phyloP scores from a whole-genome alignment of 2,797 vertebrate genomes.

The Saxicola maurus region DNA sequence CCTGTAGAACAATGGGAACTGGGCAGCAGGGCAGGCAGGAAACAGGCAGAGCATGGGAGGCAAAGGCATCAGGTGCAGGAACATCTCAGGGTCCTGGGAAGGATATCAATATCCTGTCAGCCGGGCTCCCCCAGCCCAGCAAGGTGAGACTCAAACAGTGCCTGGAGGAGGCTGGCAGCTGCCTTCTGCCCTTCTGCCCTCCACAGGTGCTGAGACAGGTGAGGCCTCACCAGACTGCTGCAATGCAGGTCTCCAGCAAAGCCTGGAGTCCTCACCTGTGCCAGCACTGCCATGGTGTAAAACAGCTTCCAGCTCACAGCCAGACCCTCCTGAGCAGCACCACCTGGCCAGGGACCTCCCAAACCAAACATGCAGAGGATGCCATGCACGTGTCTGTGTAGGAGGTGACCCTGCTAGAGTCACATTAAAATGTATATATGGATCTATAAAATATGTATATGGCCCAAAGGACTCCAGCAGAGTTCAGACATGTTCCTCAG shows the following conservation, averaged over 20 bases:
- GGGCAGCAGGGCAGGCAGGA: not conserved
- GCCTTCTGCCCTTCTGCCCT: not conserved
- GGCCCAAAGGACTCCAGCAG: conserved; percentile 88
- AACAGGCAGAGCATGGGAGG: accelerated
- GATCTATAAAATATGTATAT: not conserved
- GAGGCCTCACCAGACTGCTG: not conserved
- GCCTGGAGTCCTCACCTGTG: not conserved
- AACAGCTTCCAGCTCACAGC: not conserved
- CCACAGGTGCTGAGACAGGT: not conserved
- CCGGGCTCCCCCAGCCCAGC: accelerated
- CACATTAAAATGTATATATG: accelerated
- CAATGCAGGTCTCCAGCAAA: not conserved
- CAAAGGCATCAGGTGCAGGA: not conserved
- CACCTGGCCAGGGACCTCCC: not conserved
- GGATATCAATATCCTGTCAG: not conserved
- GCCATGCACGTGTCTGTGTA: accelerated
- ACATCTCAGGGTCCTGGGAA: not conserved
- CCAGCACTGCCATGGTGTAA: accelerated
- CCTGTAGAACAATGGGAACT: accelerated
- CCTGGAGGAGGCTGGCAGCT: not conserved
- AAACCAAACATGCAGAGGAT: not conserved
- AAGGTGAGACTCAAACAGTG: not conserved
- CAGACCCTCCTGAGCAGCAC: not conserved
- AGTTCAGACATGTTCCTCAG: conserved; percentile 85
- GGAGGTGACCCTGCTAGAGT: not conserved